Evolutionary conservation across 37 sponge, comb jelly and placozoan species (phyloP).

Genomic region (Chondrosia reniformis): DNA sequence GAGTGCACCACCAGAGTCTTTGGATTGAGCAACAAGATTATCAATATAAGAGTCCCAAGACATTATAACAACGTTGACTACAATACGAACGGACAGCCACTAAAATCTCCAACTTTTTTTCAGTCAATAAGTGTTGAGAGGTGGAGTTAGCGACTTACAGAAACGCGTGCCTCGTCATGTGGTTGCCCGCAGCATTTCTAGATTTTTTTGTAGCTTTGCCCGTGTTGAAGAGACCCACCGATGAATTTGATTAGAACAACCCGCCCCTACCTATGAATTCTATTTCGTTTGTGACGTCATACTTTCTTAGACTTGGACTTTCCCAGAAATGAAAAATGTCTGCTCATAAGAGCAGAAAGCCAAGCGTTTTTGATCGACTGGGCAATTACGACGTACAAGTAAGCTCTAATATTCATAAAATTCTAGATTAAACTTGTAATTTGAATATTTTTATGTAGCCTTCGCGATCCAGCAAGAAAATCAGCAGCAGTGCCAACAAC

Average conservation of each 20-base stretch:
- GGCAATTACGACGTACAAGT: conserved; percentile 13
- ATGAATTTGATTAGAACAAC: conserved; percentile 14
- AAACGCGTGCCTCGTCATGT: too few relatives aligned
- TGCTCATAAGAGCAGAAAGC: conserved; percentile 33
- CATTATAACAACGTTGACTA: conserved; percentile 28
- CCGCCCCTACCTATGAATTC: not conserved
- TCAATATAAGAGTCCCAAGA: conserved; percentile 85
- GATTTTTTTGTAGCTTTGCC: too few relatives aligned
- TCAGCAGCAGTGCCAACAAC: too few relatives aligned
- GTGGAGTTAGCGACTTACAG: too few relatives aligned
- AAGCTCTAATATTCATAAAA: not conserved
- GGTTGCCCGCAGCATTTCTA: too few relatives aligned
- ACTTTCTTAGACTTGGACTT: not conserved
- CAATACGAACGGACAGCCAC: too few relatives aligned
- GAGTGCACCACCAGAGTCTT: conserved; percentile 49
- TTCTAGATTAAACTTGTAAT: not conserved
- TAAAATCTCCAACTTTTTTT: too few relatives aligned
- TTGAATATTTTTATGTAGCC: too few relatives aligned
- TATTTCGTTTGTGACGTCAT: not conserved
- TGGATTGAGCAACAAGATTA: conserved; percentile 77
- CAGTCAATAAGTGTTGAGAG: too few relatives aligned
- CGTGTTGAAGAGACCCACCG: conserved; percentile 9
- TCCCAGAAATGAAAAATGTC: not conserved
- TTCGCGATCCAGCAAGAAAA: too few relatives aligned
- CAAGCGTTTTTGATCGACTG: conserved; percentile 78